Evolutionary conservation across 1,140 invertebrate species (phyloP).

Genomic region (Pseudomyrmex dendroicus): DNA sequence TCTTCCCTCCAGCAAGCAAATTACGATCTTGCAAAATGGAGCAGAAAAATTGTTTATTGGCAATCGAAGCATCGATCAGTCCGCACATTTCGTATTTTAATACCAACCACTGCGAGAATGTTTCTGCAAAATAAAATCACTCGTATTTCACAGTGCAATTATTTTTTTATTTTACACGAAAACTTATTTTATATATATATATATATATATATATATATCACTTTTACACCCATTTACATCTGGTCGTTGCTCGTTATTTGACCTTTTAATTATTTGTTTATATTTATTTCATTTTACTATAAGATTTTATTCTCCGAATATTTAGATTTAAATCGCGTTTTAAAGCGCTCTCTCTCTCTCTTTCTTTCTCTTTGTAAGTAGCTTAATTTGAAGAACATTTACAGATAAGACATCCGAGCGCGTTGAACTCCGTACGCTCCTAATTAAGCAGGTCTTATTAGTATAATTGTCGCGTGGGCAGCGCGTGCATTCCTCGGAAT

Average conservation of each 20-base stretch:
- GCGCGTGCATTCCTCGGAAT: constrained; percentile 53
- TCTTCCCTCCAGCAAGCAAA: not conserved
- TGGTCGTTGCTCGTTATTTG: too few relatives aligned
- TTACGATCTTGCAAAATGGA: constrained; percentile 36
- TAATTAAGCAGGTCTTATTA: constrained; percentile 71
- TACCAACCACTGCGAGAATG: not conserved
- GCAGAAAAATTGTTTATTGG: constrained; percentile 56
- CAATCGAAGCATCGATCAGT: constrained; percentile 23
- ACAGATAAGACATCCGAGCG: constrained; percentile 27
- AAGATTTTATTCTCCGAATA: too few relatives aligned
- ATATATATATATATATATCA: too few relatives aligned
- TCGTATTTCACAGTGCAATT: not conserved
- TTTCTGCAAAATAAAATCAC: not conserved
- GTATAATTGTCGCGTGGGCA: constrained; percentile 69
- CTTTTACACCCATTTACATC: too few relatives aligned
- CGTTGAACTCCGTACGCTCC: constrained; percentile 62
- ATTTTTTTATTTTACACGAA: not conserved
- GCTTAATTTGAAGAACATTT: constrained; percentile 16
- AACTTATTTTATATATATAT: not conserved
- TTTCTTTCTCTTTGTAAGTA: too few relatives aligned
- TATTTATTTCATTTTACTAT: too few relatives aligned
- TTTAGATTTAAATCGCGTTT: too few relatives aligned
- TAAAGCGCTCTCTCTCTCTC: too few relatives aligned
- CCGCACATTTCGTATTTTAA: not conserved
- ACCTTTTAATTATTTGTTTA: too few relatives aligned